Evolutionary conservation across 2,888 invertebrate genomes (phyloP), one percentile per base, ranked within the genome.

Genomic region (Hanleya hanleyi): DNA sequence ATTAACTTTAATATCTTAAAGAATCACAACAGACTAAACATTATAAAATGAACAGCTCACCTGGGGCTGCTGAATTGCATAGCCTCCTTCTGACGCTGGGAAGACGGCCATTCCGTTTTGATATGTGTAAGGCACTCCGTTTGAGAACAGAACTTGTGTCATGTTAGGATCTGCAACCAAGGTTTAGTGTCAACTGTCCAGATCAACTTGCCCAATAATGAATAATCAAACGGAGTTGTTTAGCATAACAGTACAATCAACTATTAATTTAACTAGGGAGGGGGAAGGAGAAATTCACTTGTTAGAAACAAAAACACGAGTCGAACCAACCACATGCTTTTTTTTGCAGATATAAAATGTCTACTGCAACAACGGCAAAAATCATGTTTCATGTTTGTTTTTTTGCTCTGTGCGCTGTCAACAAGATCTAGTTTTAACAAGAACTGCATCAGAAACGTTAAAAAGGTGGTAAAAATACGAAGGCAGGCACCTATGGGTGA

Each of bases 131-230:
- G 91, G 91, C 67, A 91, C 87, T 41, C 93, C 92, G 86, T 92
- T 92, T 69, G 92, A 85, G 77, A 92, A 90, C 73, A 90, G 91
- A 77, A 92, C 92, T 70, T 91, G 92, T 80, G 92, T 91, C 82
- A 92, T 89, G 67, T 92, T 91, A 32, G 86, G 83, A 74, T 84
- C 81, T 83, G 79, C 70, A 78, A 78, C 67, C 38, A 70, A 70
- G 15, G 26, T 57, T 57, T 57, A 57, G 57, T 57, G 57, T 29
- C 15, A 57, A 57, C 57, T 18, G 57, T 29, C 57, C 22, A 57
- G 32, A 57, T 57, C 57, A 57, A 57, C 22, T 57, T 15, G 32
- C 26, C 57, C 18, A 57, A 57, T 57, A 47, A 18, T n/a, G 47
- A 47, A 47, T n/a, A 57, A 57, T 57, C 4, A 4, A 57, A 57